These are phyloP conservation scores for Drosophila nasuta DNA, from an alignment of 1,140 invertebrate genomes.

Conservation along the genomic window DNA sequence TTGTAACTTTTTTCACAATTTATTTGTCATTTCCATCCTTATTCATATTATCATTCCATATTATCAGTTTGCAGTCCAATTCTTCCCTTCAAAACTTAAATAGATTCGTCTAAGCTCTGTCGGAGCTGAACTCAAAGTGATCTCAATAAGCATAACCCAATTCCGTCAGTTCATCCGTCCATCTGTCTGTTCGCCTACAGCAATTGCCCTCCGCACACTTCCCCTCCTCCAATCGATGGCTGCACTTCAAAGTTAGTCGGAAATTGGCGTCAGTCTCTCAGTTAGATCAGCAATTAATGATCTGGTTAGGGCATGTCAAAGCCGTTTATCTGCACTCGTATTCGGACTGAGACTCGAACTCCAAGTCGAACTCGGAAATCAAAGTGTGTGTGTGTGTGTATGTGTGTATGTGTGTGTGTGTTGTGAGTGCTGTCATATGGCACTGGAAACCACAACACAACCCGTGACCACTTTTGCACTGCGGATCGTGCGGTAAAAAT, in stretches of 20 bases:
- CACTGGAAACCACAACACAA: constrained; percentile 21
- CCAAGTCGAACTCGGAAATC: too few relatives aligned
- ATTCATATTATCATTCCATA: too few relatives aligned
- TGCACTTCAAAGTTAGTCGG: not conserved
- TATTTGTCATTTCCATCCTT: too few relatives aligned
- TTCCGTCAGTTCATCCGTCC: not conserved
- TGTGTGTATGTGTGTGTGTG: too few relatives aligned
- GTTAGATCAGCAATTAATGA: constrained; percentile 70
- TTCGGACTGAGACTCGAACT: not conserved
- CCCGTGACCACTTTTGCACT: constrained; percentile 47
- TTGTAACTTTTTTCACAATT: too few relatives aligned
- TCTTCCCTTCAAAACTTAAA: not conserved
- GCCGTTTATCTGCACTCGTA: constrained; percentile 63
- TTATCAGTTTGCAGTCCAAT: not conserved
- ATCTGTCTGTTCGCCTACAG: too few relatives aligned
- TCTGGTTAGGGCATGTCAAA: constrained; percentile 60
- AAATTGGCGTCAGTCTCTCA: constrained; percentile 12
- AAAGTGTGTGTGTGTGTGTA: not conserved
- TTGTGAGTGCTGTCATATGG: constrained; percentile 34
- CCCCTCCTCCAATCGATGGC: not conserved
- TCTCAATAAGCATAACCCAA: constrained; percentile 4
- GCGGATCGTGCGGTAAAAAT: constrained; percentile 62
- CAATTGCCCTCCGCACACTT: not conserved
- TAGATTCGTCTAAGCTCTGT: not conserved
- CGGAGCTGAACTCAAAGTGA: not conserved